phyloP scores from a whole-genome alignment of 2,113 vertebrate species.

The Tragelaphus strepsiceros region DNA sequence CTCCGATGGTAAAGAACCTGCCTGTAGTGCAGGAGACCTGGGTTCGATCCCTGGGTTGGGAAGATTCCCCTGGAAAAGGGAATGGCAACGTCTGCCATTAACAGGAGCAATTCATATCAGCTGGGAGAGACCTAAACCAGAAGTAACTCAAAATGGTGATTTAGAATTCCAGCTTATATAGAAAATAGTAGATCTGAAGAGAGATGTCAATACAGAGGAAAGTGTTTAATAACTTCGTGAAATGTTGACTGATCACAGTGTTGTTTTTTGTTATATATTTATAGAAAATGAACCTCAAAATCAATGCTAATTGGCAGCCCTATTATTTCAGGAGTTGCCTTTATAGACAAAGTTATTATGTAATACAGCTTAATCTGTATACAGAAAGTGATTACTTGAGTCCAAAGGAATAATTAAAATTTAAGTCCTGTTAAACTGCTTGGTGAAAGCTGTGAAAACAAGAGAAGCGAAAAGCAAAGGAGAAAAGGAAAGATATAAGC shows the following conservation, averaged over 20 bases:
- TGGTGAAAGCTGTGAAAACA: neutral
- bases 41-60: neutral
- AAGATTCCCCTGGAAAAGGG: neutral
- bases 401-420: neutral
- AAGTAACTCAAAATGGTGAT: neutral
- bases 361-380: neutral
- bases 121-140: neutral
- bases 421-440: neutral
- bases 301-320: neutral
- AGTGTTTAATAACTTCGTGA: neutral
- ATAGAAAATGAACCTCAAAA: constrained; percentile 3
- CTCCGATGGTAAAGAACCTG: neutral
- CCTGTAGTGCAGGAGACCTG: neutral
- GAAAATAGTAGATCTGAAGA: neutral
- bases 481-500: no score
- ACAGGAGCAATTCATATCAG: neutral
- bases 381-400: neutral
- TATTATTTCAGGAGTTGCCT: neutral
- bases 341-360: neutral
- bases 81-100: neutral
- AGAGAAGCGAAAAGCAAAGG: no score
- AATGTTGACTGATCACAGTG: neutral
- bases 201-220: neutral
- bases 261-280: neutral
- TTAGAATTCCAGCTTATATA: neutral